Conservation (phyloP, 1,140 invertebrate species). For the Piezodorus guildinii region DNA sequence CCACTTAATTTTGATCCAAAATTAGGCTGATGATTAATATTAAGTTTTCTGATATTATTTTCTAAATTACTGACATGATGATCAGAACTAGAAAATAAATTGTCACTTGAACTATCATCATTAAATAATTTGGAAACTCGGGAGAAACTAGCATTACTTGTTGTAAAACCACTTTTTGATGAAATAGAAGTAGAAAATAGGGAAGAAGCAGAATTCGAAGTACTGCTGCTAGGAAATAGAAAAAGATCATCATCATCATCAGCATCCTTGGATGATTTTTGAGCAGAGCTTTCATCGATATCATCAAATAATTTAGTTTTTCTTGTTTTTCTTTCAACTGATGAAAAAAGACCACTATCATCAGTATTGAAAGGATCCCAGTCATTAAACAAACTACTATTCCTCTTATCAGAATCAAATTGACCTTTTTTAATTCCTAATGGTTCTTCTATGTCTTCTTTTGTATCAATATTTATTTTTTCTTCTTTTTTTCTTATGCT, state of each 20-base stretch:
- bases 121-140: background rate
- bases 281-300: background rate
- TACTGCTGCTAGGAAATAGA: background rate
- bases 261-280: background rate
- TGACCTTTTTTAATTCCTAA: background rate
- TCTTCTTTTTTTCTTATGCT: background rate
- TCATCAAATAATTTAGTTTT: conserved; percentile 2
- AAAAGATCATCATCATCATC: background rate
- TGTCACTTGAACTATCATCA: background rate
- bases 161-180: background rate
- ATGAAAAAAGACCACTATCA: background rate
- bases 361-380: background rate
- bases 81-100: background rate
- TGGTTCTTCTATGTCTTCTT: background rate
- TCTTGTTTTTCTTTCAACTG: background rate
- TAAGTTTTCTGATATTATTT: no score
- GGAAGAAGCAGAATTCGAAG: background rate
- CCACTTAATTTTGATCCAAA: no score
- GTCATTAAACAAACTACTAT: background rate
- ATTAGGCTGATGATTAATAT: no score
- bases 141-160: background rate
- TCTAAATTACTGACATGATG: no score
- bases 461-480: background rate
- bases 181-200: background rate
- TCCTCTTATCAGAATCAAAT: background rate